Conservation (phyloP, 2,113 vertebrate genomes). For the Marmota monax region DNA sequence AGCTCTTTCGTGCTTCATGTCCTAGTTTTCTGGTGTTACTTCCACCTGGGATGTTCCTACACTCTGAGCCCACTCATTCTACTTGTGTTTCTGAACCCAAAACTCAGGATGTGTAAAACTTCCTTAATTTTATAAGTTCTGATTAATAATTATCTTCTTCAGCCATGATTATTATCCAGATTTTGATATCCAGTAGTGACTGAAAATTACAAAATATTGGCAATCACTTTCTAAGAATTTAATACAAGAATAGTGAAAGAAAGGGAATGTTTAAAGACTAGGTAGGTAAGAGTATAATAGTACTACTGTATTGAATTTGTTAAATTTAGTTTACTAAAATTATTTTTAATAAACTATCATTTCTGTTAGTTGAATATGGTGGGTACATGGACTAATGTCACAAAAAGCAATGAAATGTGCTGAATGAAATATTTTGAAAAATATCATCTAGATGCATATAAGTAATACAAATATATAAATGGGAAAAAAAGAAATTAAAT, state of each 20-base stretch:
- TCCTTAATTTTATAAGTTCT: background rate
- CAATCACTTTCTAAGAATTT: background rate
- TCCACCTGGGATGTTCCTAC: background rate
- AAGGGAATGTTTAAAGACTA: background rate
- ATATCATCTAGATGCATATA: background rate
- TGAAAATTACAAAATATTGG: background rate
- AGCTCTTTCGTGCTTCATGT: fast-evolving
- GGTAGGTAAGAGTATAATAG: background rate
- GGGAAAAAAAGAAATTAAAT: background rate
- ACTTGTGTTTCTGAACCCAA: background rate
- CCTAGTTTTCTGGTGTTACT: background rate
- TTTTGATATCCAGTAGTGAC: background rate
- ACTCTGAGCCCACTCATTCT: background rate
- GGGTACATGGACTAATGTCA: background rate
- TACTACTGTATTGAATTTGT: background rate
- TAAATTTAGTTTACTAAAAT: background rate
- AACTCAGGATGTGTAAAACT: background rate
- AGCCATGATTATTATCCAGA: background rate
- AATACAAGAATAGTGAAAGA: background rate
- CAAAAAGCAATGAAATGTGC: background rate
- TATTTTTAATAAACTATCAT: background rate
- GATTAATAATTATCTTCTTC: background rate
- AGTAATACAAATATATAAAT: background rate
- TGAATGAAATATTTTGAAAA: constrained; percentile 34
- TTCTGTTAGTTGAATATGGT: background rate